These are phyloP conservation scores for Vicugna pacos DNA, from an alignment of 2,113 vertebrate genomes.

Conservation along the genomic window DNA sequence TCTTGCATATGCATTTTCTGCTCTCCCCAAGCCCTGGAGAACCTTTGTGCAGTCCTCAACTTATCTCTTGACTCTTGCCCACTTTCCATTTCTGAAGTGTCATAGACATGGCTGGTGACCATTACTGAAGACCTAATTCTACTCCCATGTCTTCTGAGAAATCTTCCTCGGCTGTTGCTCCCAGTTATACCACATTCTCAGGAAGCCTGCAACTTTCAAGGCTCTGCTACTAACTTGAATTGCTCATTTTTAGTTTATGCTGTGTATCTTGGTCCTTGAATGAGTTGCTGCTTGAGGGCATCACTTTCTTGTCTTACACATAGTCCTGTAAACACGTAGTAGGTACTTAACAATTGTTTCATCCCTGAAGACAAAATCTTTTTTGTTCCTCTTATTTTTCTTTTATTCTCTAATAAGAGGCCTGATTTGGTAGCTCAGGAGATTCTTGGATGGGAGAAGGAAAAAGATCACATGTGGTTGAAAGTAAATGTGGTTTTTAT, in stretches of 20 bases:
- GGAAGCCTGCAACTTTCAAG: neutral
- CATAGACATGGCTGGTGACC: neutral
- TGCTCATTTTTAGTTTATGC: neutral
- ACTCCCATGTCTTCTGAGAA: neutral
- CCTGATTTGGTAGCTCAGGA: neutral
- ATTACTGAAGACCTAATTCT: neutral
- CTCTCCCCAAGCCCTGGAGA: rapidly evolving
- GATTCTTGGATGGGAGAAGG: neutral
- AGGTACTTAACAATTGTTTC: neutral
- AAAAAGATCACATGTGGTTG: neutral
- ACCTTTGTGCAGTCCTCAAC: neutral
- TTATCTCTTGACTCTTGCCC: neutral
- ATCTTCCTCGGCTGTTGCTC: neutral
- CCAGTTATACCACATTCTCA: neutral
- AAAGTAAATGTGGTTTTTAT: slow-evolving; percentile 63
- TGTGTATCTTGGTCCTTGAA: neutral
- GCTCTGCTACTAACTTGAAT: neutral
- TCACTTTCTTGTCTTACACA: neutral
- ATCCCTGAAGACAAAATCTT: neutral
- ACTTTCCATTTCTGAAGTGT: neutral
- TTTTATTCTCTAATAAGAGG: neutral
- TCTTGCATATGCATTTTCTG: neutral
- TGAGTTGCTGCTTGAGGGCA: neutral
- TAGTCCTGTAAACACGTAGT: neutral
- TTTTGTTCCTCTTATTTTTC: neutral